A percentile compares a stretch with the other conserved stretches of the same genome.
These are phyloP conservation scores for Zelleria hepariella DNA, from an alignment of 2,888 invertebrate species.

Conservation along the genomic window DNA sequence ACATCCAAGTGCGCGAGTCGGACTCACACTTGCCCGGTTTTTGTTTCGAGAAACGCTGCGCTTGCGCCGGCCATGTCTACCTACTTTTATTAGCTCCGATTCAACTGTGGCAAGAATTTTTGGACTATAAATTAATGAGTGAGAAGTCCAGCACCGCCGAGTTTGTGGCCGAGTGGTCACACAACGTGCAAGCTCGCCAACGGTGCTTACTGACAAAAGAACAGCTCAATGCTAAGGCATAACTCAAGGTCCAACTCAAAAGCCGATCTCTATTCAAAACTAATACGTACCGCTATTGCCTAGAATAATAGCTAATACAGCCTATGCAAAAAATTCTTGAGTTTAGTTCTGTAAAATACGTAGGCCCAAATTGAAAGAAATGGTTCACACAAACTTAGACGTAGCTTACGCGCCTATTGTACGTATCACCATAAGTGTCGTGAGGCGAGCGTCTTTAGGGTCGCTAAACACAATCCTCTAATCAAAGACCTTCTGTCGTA, in stretches of 20 bases:
- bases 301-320: too few species aligned
- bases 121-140: constrained; percentile 28
- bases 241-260: too few species aligned
- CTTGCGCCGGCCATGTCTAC: constrained; percentile 18
- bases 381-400: too few species aligned
- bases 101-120: constrained; percentile 33
- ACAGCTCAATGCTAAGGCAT: background rate
- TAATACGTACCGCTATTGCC: too few species aligned
- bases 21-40: background rate
- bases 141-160: constrained; percentile 16
- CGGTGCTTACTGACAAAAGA: background rate
- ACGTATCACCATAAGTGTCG: too few species aligned
- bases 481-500: constrained; percentile 15
- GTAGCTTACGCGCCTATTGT: too few species aligned
- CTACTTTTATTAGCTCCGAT: constrained; percentile 21
- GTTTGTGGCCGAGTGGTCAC: background rate
- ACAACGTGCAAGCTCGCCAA: background rate
- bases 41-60: background rate
- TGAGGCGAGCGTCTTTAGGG: background rate
- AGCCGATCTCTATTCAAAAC: too few species aligned
- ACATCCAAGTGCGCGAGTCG: too few species aligned
- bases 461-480: background rate
- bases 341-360: too few species aligned
- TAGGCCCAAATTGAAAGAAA: too few species aligned
- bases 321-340: too few species aligned